These are phyloP conservation scores for Melipona quadrifasciata DNA, from an alignment of 1,140 invertebrate genomes.

Conservation along the genomic window DNA sequence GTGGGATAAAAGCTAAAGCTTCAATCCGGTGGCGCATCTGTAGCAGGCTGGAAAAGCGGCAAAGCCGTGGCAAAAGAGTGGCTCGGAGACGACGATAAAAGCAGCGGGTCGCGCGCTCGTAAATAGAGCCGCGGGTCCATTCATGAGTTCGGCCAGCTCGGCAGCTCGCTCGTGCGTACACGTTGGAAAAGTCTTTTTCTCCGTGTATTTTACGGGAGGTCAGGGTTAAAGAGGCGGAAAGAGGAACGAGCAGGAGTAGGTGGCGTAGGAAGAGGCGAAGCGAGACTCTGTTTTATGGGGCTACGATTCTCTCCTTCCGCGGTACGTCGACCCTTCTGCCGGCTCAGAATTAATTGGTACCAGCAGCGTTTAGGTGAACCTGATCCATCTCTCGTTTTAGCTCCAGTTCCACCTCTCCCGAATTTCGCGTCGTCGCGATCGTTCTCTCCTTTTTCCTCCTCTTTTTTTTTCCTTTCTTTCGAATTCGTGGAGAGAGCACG, in stretches of 20 bases:
- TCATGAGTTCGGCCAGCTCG: conserved; percentile 75
- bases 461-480: too few relatives aligned
- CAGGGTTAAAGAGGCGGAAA: conserved; percentile 78
- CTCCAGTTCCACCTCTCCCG: background rate
- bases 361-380: conserved; percentile 34
- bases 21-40: conserved; percentile 33
- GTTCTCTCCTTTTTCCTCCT: too few relatives aligned
- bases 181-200: conserved; percentile 78
- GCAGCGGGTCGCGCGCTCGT: conserved; percentile 70
- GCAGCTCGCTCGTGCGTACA: conserved; percentile 74
- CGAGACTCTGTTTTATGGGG: conserved; percentile 62
- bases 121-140: conserved; percentile 77
- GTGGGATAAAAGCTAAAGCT: background rate
- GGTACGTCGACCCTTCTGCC: conserved; percentile 41
- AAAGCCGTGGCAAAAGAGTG: conserved; percentile 36
- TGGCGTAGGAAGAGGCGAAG: conserved; percentile 30
- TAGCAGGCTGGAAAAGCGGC: conserved; percentile 44
- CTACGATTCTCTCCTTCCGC: conserved; percentile 46
- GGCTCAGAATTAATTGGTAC: conserved; percentile 49
- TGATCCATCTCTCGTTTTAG: conserved; percentile 24
- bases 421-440: background rate
- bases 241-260: conserved; percentile 44
- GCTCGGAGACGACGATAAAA: conserved; percentile 67
- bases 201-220: conserved; percentile 77
- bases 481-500: too few relatives aligned